Base-by-base conservation (phyloP, 2,888 invertebrate species). In the Hyalella azteca region DNA sequence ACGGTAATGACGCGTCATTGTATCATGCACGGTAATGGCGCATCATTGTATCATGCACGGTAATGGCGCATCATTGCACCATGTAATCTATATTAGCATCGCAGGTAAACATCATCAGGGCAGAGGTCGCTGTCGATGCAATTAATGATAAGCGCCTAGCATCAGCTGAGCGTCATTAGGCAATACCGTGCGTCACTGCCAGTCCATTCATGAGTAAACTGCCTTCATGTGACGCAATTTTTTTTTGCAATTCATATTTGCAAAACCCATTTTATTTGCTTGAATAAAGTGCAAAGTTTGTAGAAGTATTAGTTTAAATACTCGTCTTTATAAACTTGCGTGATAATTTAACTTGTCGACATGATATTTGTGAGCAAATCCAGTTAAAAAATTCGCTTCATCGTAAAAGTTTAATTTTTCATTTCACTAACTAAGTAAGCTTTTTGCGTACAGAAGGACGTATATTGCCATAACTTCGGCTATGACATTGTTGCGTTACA, bases 41-140 rank as follows among this genome's bases (percentile, higher is more conserved):
- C n/a, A n/a, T n/a, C n/a, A n/a, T n/a, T n/a, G n/a, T n/a, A n/a
- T n/a, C n/a, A n/a, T n/a, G n/a, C n/a, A n/a, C n/a, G n/a, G n/a
- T n/a, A n/a, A n/a, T n/a, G 54, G 36, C 32, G 19, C 66, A 66
- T 66, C 36, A 66, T 19, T 66, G 66, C 66, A 19, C 36, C 66
- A 29, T 32, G 66, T 66, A 66, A n/a, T 66, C 66, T 66, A 66
- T 66, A 66, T 66, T 66, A 29, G 66, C 66, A 66, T 66, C 66
- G 36, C 36, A 36, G 29, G 66, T 36, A 32, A 66, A 36, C 36
- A 66, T 66, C 66, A 66, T 66, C 66, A 66, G 22, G 36, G 29
- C 66, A n/a, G 19, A 36, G 29, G 66, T 66, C 29, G 36, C 36
- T 36, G 66, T 66, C 66, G 66, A 66, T 66, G 36, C 66, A 66